Conservation (phyloP, 2,797 vertebrate genomes). For the Enoplosus armatus region DNA sequence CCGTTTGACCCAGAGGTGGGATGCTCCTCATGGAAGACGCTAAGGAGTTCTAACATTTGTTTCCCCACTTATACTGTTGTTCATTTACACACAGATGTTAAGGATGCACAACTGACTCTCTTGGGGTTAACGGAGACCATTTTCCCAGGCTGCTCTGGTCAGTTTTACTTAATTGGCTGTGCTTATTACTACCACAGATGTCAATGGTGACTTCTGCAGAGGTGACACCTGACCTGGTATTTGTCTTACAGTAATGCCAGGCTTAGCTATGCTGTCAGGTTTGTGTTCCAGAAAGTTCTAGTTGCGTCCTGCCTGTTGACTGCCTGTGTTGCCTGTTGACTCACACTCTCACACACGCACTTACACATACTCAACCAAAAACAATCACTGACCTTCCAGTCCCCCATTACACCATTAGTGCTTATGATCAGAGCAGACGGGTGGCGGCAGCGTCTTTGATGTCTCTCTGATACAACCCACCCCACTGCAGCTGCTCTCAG, state of each 20-base stretch:
- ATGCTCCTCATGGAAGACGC: background rate
- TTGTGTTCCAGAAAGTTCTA: constrained; percentile 72
- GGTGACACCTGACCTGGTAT: constrained; percentile 60
- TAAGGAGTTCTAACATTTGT: background rate
- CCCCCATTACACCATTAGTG: constrained; percentile 82
- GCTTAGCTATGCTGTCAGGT: constrained; percentile 63
- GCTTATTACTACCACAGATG: constrained; percentile 19
- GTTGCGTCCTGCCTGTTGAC: constrained; percentile 41
- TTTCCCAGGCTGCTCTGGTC: background rate
- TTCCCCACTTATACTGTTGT: background rate
- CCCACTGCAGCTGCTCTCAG: constrained; percentile 84
- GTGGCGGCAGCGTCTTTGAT: constrained; percentile 79
- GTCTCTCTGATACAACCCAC: constrained; percentile 81
- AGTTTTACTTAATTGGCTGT: constrained; percentile 20
- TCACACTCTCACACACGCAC: constrained; percentile 1
- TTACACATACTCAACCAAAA: constrained; percentile 60
- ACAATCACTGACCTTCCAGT: constrained; percentile 87
- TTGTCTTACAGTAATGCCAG: constrained; percentile 64
- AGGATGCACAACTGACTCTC: background rate
- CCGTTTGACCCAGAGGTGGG: constrained; percentile 50
- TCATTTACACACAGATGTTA: background rate
- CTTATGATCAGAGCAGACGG: constrained; percentile 80
- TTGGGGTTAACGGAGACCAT: background rate
- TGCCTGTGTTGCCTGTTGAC: constrained; percentile 28
- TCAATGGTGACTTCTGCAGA: constrained; percentile 39